These are phyloP conservation scores for Trachurus trachurus DNA, from an alignment of 2,797 vertebrate genomes.

Conservation along the genomic window DNA sequence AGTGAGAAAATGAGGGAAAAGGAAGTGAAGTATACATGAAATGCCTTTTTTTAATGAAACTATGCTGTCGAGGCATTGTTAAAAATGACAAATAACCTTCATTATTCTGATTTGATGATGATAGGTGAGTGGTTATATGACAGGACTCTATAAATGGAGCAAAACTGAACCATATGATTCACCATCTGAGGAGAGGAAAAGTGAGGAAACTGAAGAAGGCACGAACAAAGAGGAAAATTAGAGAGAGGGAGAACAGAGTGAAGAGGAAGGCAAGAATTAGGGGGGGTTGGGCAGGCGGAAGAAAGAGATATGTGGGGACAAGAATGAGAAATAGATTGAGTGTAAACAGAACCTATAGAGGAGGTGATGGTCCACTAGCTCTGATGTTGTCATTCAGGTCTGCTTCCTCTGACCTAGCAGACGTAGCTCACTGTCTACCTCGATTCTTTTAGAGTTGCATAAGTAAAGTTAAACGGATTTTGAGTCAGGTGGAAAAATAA, in stretches of 20 bases:
- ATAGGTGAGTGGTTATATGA: slow-evolving; percentile 57
- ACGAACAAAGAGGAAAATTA: not conserved
- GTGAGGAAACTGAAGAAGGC: slow-evolving; percentile 7
- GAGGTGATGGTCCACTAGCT: slow-evolving; percentile 35
- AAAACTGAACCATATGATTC: slow-evolving; percentile 47
- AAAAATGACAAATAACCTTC: slow-evolving; percentile 60
- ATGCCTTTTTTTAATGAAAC: slow-evolving; percentile 37
- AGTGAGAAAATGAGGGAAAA: slow-evolving; percentile 34
- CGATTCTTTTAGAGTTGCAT: slow-evolving; percentile 18
- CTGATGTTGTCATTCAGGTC: slow-evolving; percentile 45
- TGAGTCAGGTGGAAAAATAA: slow-evolving; percentile 26
- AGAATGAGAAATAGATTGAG: slow-evolving; percentile 50
- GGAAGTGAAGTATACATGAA: slow-evolving; percentile 14
- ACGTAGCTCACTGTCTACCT: slow-evolving; percentile 24
- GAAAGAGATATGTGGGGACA: slow-evolving; percentile 14
- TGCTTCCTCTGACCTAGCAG: slow-evolving; percentile 42
- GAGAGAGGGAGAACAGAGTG: not conserved
- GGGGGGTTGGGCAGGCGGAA: not conserved
- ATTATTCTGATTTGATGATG: slow-evolving; percentile 69
- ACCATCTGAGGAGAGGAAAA: slow-evolving; percentile 19
- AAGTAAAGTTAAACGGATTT: slow-evolving; percentile 45
- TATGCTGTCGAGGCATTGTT: slow-evolving; percentile 17
- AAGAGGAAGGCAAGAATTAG: not conserved
- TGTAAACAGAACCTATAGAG: slow-evolving; percentile 45
- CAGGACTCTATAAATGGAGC: slow-evolving; percentile 33